A percentile compares a stretch with the other conserved stretches of the same genome.
Conservation (phyloP, 1,140 invertebrate species). For the Drosophila saltans region DNA sequence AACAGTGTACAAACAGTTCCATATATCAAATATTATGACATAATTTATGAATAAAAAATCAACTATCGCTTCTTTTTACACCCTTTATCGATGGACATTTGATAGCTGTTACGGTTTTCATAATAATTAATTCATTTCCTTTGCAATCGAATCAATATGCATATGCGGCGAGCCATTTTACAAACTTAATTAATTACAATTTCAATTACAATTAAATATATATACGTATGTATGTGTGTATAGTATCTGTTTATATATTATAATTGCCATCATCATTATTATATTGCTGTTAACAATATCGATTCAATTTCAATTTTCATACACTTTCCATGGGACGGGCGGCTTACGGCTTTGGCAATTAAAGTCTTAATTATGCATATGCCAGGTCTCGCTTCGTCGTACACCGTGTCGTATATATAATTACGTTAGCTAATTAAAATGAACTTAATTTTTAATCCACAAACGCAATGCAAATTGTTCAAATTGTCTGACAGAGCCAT, state of each 20-base stretch:
- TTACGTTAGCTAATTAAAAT: slow-evolving; percentile 66
- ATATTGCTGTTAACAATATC: background rate
- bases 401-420: slow-evolving; percentile 61
- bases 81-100: background rate
- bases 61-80: background rate
- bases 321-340: slow-evolving; percentile 38
- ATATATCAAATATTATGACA: too few relatives aligned
- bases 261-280: slow-evolving; percentile 16
- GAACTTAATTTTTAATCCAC: slow-evolving; percentile 50
- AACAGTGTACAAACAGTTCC: too few relatives aligned
- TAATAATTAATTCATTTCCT: slow-evolving; percentile 4
- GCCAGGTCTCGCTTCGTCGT: slow-evolving; percentile 8
- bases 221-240: background rate
- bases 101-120: slow-evolving; percentile 5
- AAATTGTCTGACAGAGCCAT: slow-evolving; percentile 58
- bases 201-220: background rate
- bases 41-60: too few relatives aligned
- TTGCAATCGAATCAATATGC: background rate
- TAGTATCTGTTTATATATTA: too few relatives aligned
- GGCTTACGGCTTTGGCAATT: slow-evolving; percentile 43
- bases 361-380: slow-evolving; percentile 65
- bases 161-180: background rate
- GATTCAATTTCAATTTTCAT: slow-evolving; percentile 53
- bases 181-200: slow-evolving; percentile 9
- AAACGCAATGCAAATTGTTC: slow-evolving; percentile 66